Evolutionary conservation across 2,797 vertebrate genomes (phyloP), one percentile per base, ranked within the genome.

Genomic region (Gorsachius magnificus): DNA sequence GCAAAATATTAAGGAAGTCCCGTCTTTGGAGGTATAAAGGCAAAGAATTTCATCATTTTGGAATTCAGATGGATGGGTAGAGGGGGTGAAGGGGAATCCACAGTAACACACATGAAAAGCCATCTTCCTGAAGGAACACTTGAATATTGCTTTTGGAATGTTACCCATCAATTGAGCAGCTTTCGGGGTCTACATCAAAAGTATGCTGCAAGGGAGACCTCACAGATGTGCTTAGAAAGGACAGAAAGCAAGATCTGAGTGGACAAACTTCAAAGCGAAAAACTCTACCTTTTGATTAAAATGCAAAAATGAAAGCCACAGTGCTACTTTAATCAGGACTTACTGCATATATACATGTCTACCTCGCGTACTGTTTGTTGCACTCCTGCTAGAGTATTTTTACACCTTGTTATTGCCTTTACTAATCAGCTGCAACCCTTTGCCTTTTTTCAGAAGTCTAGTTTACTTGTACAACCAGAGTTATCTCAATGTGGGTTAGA

Each of bases 361-460:
- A 98, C 98, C 98, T 98, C 98, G 93, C 85, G 0, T 92, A 78
- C 96, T 95, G 43, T 96, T 83, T 94, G 82, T 97, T 98, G 98
- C 97, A 98, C 97, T 98, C 97, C 93, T 95, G 91, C 95, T 93
- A 87, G 97, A 97, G 83, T 97, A 97, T 96, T 96, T 97, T 94
- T 96, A 85, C 93, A 96, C 95, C 92, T 95, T 93, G 78, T 96
- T 95, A 94, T 94, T 97, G 95, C 88, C 96, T 97, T 97, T 97
- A 96, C 97, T 98, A 96, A 96, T 97, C 95, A 88, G 72, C 89
- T 96, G 87, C 81, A 96, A 94, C 83, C 92, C 95, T 91, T 93
- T 92, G 71, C 69, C 76, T 92, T 92, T 94, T 87, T 88, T 88
- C 83, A 91, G 82, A 94, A 82, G 63, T 84, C 60, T 89, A 80